Conservation (phyloP, 2,888 invertebrate species). For the Mythimna albipuncta region DNA sequence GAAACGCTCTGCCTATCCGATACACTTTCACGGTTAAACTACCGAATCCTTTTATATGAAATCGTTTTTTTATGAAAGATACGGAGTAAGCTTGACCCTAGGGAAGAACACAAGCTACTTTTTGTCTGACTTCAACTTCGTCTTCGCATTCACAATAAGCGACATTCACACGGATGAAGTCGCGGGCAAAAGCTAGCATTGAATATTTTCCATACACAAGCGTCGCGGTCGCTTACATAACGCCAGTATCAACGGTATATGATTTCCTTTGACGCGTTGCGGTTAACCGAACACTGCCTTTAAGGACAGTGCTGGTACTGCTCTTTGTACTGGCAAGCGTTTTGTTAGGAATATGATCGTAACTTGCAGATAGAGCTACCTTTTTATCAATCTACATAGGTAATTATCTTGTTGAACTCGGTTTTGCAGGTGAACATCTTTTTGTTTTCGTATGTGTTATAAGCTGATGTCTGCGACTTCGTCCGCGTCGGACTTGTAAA, state of each 20-base stretch:
- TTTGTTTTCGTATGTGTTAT: not conserved
- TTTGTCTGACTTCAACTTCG: too few relatives aligned
- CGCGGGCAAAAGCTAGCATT: too few relatives aligned
- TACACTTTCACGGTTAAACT: too few relatives aligned
- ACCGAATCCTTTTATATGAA: too few relatives aligned
- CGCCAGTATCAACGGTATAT: slow-evolving; percentile 46
- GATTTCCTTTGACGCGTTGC: slow-evolving; percentile 57
- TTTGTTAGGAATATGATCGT: slow-evolving; percentile 11
- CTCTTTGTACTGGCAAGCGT: slow-evolving; percentile 19
- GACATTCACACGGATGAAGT: too few relatives aligned
- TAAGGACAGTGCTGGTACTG: slow-evolving; percentile 27
- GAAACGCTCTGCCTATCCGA: too few relatives aligned
- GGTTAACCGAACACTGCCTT: slow-evolving; percentile 58
- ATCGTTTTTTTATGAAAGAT: too few relatives aligned
- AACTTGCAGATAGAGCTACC: not conserved
- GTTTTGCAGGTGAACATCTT: not conserved
- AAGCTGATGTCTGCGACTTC: too few relatives aligned
- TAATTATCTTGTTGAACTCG: not conserved
- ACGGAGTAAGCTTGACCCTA: too few relatives aligned
- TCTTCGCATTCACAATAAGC: too few relatives aligned
- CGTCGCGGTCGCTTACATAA: slow-evolving; percentile 17
- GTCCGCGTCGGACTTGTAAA: too few relatives aligned
- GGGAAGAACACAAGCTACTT: too few relatives aligned
- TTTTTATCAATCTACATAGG: not conserved
- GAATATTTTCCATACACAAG: slow-evolving; percentile 12